Percentiles rank a stretch among this genome's conserved stretches.
These are phyloP conservation scores for Hippocampus comes DNA, from an alignment of 2,113 vertebrate genomes.

Conservation along the genomic window DNA sequence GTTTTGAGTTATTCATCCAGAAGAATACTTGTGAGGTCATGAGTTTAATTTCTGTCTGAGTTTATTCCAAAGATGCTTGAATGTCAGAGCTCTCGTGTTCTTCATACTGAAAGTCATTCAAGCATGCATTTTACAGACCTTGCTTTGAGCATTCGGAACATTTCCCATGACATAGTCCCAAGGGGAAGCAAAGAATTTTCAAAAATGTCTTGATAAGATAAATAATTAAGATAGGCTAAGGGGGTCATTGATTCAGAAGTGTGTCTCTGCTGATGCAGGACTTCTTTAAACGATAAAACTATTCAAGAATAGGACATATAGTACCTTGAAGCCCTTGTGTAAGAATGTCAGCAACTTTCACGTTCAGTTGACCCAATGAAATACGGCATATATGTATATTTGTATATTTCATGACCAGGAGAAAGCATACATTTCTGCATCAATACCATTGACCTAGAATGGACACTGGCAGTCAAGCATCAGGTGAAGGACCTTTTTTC, in stretches of 20 bases:
- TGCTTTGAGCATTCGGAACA: background rate
- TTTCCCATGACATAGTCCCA: background rate
- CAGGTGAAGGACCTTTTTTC: conserved; percentile 12
- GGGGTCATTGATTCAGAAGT: background rate
- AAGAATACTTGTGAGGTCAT: background rate
- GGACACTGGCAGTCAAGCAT: conserved; percentile 19
- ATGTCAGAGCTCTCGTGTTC: background rate
- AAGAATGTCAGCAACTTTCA: background rate
- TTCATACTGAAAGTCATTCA: background rate
- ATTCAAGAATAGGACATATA: background rate
- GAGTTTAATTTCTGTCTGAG: background rate
- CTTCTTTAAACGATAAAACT: too few relatives aligned
- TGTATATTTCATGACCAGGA: background rate
- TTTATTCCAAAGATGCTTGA: background rate
- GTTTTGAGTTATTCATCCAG: background rate
- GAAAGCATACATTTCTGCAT: background rate
- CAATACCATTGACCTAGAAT: background rate
- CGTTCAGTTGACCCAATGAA: background rate
- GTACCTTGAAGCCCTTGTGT: background rate
- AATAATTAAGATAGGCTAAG: background rate
- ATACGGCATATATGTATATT: background rate
- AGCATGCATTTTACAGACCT: background rate
- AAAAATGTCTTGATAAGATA: background rate
- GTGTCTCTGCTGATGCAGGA: background rate
- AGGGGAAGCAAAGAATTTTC: background rate